These are phyloP conservation scores for Sweltsa coloradensis DNA, from an alignment of 1,140 invertebrate genomes.

Conservation along the genomic window DNA sequence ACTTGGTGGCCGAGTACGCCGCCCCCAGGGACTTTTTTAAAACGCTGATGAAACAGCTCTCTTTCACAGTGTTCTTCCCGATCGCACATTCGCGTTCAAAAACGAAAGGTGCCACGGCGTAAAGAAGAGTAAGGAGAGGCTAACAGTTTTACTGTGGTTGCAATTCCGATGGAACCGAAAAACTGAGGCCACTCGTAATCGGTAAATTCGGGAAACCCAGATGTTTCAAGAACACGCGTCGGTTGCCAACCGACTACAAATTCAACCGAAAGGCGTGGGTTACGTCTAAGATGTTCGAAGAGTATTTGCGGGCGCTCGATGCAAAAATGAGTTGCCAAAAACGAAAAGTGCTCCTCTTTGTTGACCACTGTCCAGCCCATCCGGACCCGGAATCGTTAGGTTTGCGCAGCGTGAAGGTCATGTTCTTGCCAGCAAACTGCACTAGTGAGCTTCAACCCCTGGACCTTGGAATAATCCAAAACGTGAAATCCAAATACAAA, in stretches of 20 bases:
- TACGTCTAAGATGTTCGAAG: no score
- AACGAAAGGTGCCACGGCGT: constrained; percentile 19
- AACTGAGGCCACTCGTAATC: constrained; percentile 23
- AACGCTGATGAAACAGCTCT: constrained; percentile 27
- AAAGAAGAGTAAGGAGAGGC: constrained; percentile 24
- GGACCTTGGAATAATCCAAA: constrained; percentile 5
- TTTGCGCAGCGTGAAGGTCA: not conserved
- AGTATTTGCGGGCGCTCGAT: constrained; percentile 30
- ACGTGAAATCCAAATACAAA: not conserved
- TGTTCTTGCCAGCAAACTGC: constrained; percentile 5
- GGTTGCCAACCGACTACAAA: no score
- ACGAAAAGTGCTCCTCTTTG: constrained; percentile 17
- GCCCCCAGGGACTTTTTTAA: constrained; percentile 21
- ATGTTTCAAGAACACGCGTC: no score
- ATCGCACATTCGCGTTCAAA: constrained; percentile 21
- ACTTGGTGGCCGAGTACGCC: not conserved
- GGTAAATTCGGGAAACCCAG: constrained; percentile 25
- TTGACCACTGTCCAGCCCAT: constrained; percentile 17
- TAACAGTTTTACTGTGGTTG: constrained; percentile 22
- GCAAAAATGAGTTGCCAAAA: constrained; percentile 18
- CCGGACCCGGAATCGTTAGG: not conserved
- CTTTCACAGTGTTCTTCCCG: constrained; percentile 23
- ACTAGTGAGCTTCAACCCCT: constrained; percentile 1
- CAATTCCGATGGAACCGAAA: constrained; percentile 21
- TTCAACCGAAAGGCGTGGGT: no score